These are phyloP conservation scores for Adrianichthys oophorus DNA, from an alignment of 2,797 vertebrate species.

Conservation along the genomic window DNA sequence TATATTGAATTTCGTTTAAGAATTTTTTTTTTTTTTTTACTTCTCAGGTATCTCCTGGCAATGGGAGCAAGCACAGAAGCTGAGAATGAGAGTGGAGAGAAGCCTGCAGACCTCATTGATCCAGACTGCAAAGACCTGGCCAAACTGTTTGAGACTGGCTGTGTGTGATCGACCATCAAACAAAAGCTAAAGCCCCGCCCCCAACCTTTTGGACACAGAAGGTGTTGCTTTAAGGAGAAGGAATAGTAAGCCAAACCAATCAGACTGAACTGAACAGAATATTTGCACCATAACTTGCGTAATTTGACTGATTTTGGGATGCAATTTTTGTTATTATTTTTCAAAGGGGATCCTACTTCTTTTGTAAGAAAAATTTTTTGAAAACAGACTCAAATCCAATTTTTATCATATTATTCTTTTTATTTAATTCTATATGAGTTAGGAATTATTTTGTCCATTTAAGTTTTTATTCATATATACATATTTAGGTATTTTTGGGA, in stretches of 20 bases:
- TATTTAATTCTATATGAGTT: conserved; percentile 12
- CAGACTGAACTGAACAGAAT: conserved; percentile 6
- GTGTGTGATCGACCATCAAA: conserved; percentile 50
- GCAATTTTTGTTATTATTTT: conserved; percentile 23
- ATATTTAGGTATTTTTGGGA: too few species aligned
- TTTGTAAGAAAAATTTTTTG: conserved; percentile 5
- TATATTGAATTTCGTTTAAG: background rate
- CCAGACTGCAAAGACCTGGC: conserved; percentile 86
- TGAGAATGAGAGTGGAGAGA: conserved; percentile 86
- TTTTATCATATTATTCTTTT: background rate
- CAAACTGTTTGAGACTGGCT: conserved; percentile 81
- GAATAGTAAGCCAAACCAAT: conserved; percentile 1
- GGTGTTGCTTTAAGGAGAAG: conserved; percentile 1
- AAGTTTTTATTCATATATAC: background rate
- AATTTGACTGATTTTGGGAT: conserved; percentile 9
- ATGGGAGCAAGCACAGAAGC: conserved; percentile 85
- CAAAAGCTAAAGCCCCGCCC: background rate
- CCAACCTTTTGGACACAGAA: conserved; percentile 11
- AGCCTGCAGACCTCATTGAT: conserved; percentile 90
- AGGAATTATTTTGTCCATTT: conserved; percentile 21
- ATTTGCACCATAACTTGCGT: background rate
- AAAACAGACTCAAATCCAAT: background rate
- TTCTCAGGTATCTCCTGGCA: conserved; percentile 86
- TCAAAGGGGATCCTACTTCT: conserved; percentile 18
- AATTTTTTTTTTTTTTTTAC: background rate